Conservation (phyloP, 2,113 vertebrate species). For the Pan paniscus region DNA sequence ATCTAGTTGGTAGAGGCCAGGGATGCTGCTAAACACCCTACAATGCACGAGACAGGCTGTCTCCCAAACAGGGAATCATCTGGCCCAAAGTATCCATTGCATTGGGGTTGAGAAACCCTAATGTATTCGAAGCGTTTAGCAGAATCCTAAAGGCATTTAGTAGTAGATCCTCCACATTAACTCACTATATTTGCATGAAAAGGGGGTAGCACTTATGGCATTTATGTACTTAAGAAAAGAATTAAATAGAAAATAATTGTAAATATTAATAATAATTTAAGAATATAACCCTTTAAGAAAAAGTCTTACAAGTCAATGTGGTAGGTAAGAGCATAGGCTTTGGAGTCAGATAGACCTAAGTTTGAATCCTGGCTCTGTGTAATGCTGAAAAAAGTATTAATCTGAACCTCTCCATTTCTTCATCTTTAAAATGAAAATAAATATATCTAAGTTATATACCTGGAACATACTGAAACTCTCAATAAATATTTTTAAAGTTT, state of each 20-base stretch:
- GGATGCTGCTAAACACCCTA: neutral
- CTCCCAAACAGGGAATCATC: neutral
- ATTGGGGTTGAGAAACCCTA: neutral
- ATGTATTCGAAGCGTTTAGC: neutral
- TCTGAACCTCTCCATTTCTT: neutral
- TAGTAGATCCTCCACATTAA: neutral
- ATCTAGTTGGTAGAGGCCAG: neutral
- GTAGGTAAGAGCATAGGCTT: neutral
- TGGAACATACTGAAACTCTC: neutral
- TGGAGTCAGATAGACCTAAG: neutral
- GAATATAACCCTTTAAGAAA: constrained; percentile 4
- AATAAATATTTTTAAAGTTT: neutral
- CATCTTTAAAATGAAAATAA: constrained; percentile 16
- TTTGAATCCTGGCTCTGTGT: neutral
- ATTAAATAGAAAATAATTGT: neutral
- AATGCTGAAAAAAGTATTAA: neutral
- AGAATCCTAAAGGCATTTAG: neutral
- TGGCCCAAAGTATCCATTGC: neutral
- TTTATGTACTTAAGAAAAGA: neutral
- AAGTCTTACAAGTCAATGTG: neutral
- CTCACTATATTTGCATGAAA: neutral
- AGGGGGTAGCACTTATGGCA: neutral
- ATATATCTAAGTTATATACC: neutral
- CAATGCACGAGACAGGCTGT: neutral
- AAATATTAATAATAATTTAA: neutral